Percentiles rank a stretch among this genome's conserved stretches.
phyloP scores from a whole-genome alignment of 2,113 vertebrate genomes.

The Phaethon lepturus region DNA sequence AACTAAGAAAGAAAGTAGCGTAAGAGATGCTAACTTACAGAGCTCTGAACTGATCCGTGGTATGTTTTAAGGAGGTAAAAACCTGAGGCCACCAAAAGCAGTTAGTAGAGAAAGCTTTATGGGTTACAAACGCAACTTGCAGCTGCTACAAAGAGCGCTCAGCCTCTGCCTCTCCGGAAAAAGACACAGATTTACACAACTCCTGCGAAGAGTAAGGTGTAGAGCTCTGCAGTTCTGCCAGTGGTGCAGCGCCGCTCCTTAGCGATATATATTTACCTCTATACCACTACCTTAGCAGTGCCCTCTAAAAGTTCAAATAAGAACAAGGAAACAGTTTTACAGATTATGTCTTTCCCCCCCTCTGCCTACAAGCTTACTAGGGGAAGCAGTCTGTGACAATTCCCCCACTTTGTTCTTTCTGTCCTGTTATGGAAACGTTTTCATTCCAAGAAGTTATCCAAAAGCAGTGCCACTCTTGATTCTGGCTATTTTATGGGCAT shows the following conservation, averaged over 20 bases:
- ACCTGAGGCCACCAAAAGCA: not conserved
- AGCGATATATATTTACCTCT: accelerated
- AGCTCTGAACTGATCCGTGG: not conserved
- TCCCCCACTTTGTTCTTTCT: not conserved
- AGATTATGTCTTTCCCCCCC: not conserved
- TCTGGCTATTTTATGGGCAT: not conserved
- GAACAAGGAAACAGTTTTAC: not conserved
- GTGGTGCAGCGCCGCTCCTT: not conserved
- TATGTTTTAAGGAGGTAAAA: not conserved
- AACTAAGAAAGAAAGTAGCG: not conserved
- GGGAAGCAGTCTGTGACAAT: not conserved
- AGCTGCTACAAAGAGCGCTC: not conserved
- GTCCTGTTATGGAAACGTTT: not conserved
- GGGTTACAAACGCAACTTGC: not conserved
- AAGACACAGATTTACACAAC: not conserved
- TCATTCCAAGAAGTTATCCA: not conserved
- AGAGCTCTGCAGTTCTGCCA: not conserved
- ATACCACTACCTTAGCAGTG: no score
- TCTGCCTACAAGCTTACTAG: not conserved
- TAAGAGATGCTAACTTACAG: not conserved
- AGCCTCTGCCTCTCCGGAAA: not conserved
- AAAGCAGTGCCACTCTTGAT: not conserved
- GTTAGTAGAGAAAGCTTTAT: not conserved
- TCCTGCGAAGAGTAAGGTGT: not conserved
- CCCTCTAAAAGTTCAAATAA: not conserved